Evolutionary conservation across 2,888 invertebrate genomes (phyloP), one percentile per base, ranked within the genome.

Genomic region (Eristalis arbustorum): DNA sequence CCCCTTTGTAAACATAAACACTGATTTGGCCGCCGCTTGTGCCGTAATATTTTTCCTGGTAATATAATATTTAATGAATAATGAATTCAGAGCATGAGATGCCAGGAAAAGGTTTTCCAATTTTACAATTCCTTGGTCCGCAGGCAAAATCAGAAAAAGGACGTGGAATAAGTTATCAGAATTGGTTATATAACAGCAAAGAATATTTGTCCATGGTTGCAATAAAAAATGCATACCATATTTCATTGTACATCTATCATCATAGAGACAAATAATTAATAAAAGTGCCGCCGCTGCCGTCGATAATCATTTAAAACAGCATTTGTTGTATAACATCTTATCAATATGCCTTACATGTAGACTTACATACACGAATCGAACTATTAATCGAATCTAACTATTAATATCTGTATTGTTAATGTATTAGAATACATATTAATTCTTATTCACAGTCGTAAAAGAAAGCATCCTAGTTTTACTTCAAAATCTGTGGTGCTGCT

Each of bases 61-160:
- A 87, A 83, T 83, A 87, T 87, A 87, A 83, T 83, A 87, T 87
- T 87, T 83, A 87, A 87, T 87, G 83, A 87, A 87, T 87, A 83
- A 83, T 87, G 87, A 87, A 87, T 75, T 75, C 72, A 57, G 78
- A 87, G 71, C 78, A 78, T 87, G 82, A 77, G 77, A 82, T 83
- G 87, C 83, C 83, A 72, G 83, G 83, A 83, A 87, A 87, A 87
- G 87, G 87, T 83, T 85, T 87, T 78, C 66, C 73, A 83, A 71
- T 83, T 87, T 75, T 75, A 72, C 83, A 78, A 87, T 87, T 78
- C 79, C 83, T 82, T 82, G 82, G 78, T 85, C 87, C 87, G 75
- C 78, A 83, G 87, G 87, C 87, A 59, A 79, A 42, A 68, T 28
- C 59, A 78, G 79, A 49, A 49, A 82, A 87, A 79, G 87, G 72